A percentile compares a stretch with the other conserved stretches of the same genome.
These are phyloP conservation scores for Pseudobourletiella spinata DNA, from an alignment of 1,140 invertebrate species.

Conservation along the genomic window DNA sequence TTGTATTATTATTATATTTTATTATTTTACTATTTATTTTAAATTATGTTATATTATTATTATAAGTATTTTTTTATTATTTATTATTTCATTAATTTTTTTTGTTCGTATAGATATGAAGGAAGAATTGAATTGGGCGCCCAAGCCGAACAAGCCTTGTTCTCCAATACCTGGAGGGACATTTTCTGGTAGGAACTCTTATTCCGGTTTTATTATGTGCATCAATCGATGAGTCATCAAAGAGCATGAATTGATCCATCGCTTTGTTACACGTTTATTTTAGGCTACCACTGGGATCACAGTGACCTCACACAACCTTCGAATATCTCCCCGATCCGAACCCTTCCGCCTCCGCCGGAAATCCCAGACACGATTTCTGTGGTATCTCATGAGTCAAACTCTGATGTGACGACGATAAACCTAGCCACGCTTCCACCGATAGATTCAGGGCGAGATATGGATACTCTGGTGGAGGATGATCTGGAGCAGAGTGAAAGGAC, in stretches of 20 bases:
- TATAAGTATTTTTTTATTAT: too few species aligned
- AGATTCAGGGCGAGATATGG: constrained; percentile 24
- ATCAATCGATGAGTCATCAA: too few species aligned
- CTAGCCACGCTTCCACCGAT: constrained; percentile 28
- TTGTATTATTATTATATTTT: too few species aligned
- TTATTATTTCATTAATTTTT: too few species aligned
- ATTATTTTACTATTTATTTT: too few species aligned
- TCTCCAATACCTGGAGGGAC: constrained; percentile 25
- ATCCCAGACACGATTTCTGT: constrained; percentile 31
- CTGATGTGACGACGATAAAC: constrained; percentile 26
- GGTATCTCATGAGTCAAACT: constrained; percentile 32
- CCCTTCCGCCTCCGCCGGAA: constrained; percentile 32
- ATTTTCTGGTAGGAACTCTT: constrained; percentile 11
- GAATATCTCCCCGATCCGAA: constrained; percentile 33
- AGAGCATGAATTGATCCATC: too few species aligned
- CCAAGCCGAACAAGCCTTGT: constrained; percentile 30
- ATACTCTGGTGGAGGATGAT: constrained; percentile 26
- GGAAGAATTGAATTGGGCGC: constrained; percentile 35
- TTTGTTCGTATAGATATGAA: constrained; percentile 31
- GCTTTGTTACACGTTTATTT: too few species aligned
- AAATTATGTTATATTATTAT: too few species aligned
- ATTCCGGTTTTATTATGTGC: not conserved
- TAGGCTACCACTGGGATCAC: constrained; percentile 30
- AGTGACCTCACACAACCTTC: constrained; percentile 27
- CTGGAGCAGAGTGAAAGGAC: not conserved